These are phyloP conservation scores for Dynastes grantii DNA, from an alignment of 2,888 invertebrate species.

Conservation along the genomic window DNA sequence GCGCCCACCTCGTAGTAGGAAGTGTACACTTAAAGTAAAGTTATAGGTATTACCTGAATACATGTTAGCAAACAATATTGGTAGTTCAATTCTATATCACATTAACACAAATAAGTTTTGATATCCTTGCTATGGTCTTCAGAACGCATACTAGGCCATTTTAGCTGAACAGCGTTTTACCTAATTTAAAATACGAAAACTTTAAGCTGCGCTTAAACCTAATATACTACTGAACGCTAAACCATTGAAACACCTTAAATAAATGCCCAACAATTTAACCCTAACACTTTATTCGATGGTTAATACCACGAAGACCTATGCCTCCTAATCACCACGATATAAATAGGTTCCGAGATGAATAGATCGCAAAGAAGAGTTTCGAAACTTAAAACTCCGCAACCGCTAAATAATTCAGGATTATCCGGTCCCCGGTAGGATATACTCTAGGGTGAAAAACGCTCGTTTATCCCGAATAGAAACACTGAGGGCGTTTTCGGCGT, in stretches of 20 bases:
- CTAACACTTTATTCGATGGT: conserved; percentile 20
- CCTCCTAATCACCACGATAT: conserved; percentile 42
- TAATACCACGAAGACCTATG: conserved; percentile 37
- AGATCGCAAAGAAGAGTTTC: conserved; percentile 27
- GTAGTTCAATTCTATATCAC: no score
- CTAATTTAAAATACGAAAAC: background rate
- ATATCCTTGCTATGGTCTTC: no score
- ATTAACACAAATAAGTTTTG: no score
- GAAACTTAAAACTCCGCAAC: conserved; percentile 43
- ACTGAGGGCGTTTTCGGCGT: conserved; percentile 33
- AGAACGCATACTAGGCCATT: no score
- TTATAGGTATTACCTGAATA: no score
- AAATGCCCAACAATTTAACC: conserved; percentile 18
- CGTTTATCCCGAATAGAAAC: conserved; percentile 43
- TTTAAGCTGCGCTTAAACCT: background rate
- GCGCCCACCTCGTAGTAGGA: no score
- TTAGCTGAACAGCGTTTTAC: no score
- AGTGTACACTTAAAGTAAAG: no score
- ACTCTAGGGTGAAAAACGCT: conserved; percentile 39
- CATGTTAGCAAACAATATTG: no score
- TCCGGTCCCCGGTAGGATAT: conserved; percentile 31
- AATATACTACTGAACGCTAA: background rate
- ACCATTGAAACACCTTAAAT: conserved; percentile 3
- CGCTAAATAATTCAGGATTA: conserved; percentile 48
- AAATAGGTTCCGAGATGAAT: conserved; percentile 44